Evolutionary conservation across 2,797 vertebrate species (phyloP), one percentile per base, ranked within the genome.

Genomic region (Esox masquinongy): DNA sequence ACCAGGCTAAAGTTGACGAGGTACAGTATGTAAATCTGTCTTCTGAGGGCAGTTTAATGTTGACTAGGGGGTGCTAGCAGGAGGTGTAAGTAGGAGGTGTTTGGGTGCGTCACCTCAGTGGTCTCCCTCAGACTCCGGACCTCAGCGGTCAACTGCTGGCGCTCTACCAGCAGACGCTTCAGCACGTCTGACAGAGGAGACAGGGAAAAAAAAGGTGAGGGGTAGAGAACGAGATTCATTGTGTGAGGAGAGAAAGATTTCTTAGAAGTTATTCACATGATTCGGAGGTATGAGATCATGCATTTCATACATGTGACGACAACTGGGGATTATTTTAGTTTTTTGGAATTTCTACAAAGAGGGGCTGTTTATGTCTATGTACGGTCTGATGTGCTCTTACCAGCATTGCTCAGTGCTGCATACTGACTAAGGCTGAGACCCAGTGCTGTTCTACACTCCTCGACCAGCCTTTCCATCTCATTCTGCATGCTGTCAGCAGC

Each of bases 31-130:
- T 59, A 59, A 59, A 59, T 59, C n/a, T 56, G 53, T 56, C 3
- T 56, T n/a, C n/a, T 22, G 19, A 22, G 53, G 68, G 24, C 66
- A 29, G 29, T 22, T 24, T 22, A 59, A n/a, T n/a, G 51, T 56
- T n/a, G 5, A n/a, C 9, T 59, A 6, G 29, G 29, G 3, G 39
- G 39, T 43, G 39, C 9, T 4, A 6, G 39, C 5, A 9, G 19
- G 53, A 9, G n/a, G n/a, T 22, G 53, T 59, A 5, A 6, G 39
- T 43, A 9, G 19, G 53, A 9, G n/a, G n/a, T 22, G 53, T 59
- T n/a, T 8, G 11, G 17, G 26, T 56, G 47, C 70, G 90, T 91
- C 72, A 95, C 94, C 94, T 93, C 87, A 72, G 94, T 82, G 43
- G 88, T 89, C 56, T 77, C 90, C 82, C 86, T 93, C 79, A 93